These are phyloP conservation scores for Azemiops feae DNA, from an alignment of 2,113 vertebrate genomes.

Conservation along the genomic window DNA sequence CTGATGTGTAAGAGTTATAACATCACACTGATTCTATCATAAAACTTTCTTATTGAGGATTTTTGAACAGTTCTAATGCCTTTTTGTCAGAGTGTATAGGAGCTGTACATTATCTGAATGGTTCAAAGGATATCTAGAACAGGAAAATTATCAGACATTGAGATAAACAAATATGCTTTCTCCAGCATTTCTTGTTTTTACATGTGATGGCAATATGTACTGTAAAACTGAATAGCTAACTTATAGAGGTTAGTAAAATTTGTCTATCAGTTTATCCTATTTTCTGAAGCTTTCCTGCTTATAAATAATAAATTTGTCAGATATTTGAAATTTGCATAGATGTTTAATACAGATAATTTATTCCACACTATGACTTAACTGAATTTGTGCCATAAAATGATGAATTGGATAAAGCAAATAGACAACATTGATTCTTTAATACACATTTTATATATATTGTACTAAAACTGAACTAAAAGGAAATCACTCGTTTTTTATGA, in stretches of 20 bases:
- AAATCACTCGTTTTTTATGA: not conserved
- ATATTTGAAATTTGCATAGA: not conserved
- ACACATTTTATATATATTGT: not conserved
- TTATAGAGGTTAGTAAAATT: not conserved
- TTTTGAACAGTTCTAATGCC: not conserved
- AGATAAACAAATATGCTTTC: not conserved
- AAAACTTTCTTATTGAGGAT: not conserved
- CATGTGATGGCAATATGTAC: not conserved
- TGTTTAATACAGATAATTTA: not conserved
- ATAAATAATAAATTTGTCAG: not conserved
- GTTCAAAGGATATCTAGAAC: not conserved
- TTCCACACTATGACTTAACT: not conserved
- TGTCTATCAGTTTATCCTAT: not conserved
- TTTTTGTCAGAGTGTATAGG: not conserved
- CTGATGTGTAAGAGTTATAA: constrained; percentile 10
- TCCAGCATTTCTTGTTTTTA: not conserved
- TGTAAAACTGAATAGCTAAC: not conserved
- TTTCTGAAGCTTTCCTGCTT: not conserved
- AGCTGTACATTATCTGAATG: not conserved
- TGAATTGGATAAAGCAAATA: not conserved
- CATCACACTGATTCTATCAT: not conserved
- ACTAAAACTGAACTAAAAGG: not conserved
- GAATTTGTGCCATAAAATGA: not conserved
- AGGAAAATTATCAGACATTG: not conserved
- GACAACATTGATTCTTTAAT: not conserved